phyloP scores from a whole-genome alignment of 2,113 vertebrate species.

The Phyllopteryx taeniolatus region DNA sequence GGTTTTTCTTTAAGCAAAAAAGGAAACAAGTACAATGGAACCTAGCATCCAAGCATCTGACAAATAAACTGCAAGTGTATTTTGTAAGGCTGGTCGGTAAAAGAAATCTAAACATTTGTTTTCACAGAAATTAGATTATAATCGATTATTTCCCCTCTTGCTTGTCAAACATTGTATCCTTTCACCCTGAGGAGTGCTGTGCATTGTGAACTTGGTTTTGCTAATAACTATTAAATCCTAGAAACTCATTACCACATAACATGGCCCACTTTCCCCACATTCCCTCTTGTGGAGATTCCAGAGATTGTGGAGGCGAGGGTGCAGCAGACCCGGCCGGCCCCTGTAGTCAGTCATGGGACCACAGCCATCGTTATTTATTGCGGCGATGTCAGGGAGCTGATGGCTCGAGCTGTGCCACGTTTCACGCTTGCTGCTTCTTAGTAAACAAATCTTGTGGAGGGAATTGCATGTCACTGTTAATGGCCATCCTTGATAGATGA shows the following conservation, averaged over 20 bases:
- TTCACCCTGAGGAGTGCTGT: too few species aligned
- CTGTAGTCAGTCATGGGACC: constrained; percentile 74
- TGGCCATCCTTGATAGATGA: background rate
- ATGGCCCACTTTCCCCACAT: constrained; percentile 45
- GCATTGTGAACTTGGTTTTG: background rate
- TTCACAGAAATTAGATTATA: too few species aligned
- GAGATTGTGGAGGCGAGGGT: constrained; percentile 64
- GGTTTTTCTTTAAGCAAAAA: too few species aligned
- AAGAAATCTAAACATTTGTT: too few species aligned
- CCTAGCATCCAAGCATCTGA: too few species aligned
- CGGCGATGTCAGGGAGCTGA: constrained; percentile 74
- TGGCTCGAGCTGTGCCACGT: constrained; percentile 68
- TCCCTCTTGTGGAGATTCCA: constrained; percentile 70
- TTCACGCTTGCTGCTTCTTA: constrained; percentile 6
- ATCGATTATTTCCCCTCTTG: too few species aligned
- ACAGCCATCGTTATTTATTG: constrained; percentile 78
- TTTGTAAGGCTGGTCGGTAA: too few species aligned
- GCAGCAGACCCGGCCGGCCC: constrained; percentile 49
- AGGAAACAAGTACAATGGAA: too few species aligned
- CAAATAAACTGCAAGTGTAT: too few species aligned
- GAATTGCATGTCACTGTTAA: background rate
- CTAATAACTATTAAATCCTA: background rate
- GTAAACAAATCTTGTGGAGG: background rate
- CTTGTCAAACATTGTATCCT: background rate
- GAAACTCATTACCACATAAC: constrained; percentile 45